These are phyloP conservation scores for Chaetogeoica ovagalla DNA, from an alignment of 2,888 invertebrate species.

Conservation along the genomic window DNA sequence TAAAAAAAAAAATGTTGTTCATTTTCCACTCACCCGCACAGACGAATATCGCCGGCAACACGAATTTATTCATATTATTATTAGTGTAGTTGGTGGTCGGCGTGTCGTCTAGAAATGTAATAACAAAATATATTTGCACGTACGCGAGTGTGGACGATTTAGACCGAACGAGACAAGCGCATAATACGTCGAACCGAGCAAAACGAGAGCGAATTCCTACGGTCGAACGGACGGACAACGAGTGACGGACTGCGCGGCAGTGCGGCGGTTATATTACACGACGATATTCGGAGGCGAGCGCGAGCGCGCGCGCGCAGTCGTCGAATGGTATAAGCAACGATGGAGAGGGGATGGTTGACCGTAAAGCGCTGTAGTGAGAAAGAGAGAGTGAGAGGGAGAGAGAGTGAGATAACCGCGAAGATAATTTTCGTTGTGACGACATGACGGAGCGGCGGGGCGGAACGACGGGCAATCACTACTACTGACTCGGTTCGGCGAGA, in stretches of 20 bases:
- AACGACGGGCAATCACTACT: no score
- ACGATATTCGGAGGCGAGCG: neutral
- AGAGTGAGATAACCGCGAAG: no score
- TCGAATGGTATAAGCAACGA: neutral
- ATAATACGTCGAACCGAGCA: no score
- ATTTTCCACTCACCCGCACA: conserved; percentile 21
- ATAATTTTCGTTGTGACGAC: no score
- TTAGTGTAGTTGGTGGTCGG: neutral
- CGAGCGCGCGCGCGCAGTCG: neutral
- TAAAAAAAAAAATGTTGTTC: no score
- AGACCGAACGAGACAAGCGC: neutral
- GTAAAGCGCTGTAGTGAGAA: neutral
- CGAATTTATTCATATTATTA: conserved; percentile 8
- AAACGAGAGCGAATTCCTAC: neutral
- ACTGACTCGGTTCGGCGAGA: no score
- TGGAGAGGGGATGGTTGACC: neutral
- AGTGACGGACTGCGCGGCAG: neutral
- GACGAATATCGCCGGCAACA: conserved; percentile 3
- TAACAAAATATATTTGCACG: neutral
- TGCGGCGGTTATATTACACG: no score
- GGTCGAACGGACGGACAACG: neutral
- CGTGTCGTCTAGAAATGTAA: neutral
- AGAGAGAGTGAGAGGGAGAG: no score
- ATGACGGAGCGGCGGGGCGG: neutral
- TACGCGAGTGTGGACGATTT: neutral